Evolutionary conservation across 53 echinoderm and acorn worm genomes (phyloP).

Genomic region (Holothuria scabra): DNA sequence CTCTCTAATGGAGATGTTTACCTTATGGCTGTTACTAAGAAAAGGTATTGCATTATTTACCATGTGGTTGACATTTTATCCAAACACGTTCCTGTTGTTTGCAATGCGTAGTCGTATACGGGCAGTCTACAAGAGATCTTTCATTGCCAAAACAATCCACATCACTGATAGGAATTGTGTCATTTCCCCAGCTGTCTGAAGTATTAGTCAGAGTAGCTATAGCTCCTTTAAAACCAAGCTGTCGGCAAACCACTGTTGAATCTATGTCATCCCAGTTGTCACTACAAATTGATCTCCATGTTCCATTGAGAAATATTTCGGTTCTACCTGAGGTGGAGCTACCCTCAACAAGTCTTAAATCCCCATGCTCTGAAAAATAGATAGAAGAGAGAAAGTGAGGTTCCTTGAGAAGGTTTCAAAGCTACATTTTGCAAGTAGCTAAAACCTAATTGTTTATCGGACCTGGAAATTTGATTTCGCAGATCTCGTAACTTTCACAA

Average conservation of each 20-base stretch:
- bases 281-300: conserved; percentile 29
- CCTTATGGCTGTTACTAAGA: no score
- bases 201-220: background rate
- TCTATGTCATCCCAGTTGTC: conserved; percentile 14
- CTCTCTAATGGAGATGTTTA: no score
- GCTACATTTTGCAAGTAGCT: no score
- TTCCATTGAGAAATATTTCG: background rate
- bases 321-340: background rate
- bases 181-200: background rate
- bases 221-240: conserved; percentile 17
- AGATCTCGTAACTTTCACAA: no score
- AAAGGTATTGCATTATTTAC: no score
- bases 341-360: conserved; percentile 6
- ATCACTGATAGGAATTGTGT: background rate
- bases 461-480: no score
- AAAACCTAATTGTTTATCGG: no score
- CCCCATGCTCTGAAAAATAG: background rate
- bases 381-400: no score
- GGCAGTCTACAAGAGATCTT: background rate
- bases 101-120: background rate
- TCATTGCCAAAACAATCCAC: conserved; percentile 23
- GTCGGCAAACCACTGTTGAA: conserved; percentile 14
- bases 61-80: no score
- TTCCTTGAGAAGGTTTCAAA: no score
- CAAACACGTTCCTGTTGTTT: background rate